Conservation (phyloP, 2,888 invertebrate genomes). For the Meloe dianella region DNA sequence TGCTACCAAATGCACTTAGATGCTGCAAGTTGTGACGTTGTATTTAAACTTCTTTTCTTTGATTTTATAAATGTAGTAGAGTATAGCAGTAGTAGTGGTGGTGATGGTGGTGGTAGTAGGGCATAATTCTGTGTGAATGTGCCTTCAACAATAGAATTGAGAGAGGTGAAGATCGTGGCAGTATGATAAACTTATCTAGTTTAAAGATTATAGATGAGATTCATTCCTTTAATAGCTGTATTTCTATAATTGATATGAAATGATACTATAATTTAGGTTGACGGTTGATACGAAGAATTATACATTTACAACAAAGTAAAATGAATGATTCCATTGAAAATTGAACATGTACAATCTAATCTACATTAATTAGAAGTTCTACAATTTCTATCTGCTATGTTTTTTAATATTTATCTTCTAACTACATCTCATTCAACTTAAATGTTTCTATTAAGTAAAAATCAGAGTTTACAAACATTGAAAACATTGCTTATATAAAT, state of each 20-base stretch:
- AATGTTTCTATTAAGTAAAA: no score
- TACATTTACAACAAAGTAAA: no score
- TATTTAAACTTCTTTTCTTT: constrained; percentile 1
- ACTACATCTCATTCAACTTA: no score
- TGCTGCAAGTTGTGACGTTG: constrained; percentile 3
- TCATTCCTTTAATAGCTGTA: not conserved
- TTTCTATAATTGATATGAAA: not conserved
- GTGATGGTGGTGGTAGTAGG: not conserved
- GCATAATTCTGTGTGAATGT: constrained; percentile 6
- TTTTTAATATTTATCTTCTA: no score
- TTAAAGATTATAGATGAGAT: constrained; percentile 8
- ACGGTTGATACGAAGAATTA: no score
- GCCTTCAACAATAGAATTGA: constrained; percentile 17
- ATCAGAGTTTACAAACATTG: no score
- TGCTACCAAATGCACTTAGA: not conserved
- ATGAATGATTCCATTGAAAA: no score
- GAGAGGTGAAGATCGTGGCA: constrained; percentile 25
- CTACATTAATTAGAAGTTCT: no score
- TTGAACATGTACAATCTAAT: no score
- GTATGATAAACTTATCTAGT: constrained; percentile 21
- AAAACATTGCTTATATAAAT: no score
- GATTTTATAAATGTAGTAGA: not conserved
- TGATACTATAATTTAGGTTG: no score
- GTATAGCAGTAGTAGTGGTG: not conserved
- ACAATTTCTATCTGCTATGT: no score